phyloP scores from a whole-genome alignment of 2,113 vertebrate genomes.

The Pungitius pungitius region DNA sequence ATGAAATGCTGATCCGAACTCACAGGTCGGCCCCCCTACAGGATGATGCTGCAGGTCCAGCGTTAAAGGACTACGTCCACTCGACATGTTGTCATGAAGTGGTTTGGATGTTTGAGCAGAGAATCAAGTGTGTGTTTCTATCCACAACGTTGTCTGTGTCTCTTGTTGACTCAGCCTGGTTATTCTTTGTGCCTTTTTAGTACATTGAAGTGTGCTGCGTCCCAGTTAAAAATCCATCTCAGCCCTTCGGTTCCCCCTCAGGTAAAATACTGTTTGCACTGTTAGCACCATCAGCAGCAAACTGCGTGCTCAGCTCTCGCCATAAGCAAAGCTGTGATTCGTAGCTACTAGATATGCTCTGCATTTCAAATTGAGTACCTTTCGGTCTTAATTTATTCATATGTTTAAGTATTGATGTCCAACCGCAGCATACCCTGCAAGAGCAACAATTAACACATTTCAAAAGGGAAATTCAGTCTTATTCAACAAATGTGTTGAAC shows the following conservation, averaged over 20 bases:
- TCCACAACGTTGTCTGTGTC: background rate
- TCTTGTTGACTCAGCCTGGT: background rate
- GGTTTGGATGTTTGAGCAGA: background rate
- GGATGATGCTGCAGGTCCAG: too few relatives aligned
- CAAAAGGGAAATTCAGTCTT: background rate
- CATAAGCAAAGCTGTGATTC: background rate
- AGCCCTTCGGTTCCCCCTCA: background rate
- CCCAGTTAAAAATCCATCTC: background rate
- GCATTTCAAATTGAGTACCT: background rate
- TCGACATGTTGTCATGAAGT: too few relatives aligned
- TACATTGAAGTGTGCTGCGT: background rate
- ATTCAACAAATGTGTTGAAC: background rate
- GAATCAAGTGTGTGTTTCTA: background rate
- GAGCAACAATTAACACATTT: conserved; percentile 2
- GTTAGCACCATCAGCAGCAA: background rate
- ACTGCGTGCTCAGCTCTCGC: background rate
- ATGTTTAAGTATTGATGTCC: background rate
- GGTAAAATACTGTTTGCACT: background rate
- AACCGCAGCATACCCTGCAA: background rate
- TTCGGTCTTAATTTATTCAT: background rate
- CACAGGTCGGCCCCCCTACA: too few relatives aligned
- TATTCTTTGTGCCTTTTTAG: background rate
- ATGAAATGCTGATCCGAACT: too few relatives aligned
- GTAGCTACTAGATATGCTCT: background rate
- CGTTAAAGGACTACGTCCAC: too few relatives aligned